Evolutionary conservation across 2,888 invertebrate genomes (phyloP).

Genomic region (Melanophora roralis): DNA sequence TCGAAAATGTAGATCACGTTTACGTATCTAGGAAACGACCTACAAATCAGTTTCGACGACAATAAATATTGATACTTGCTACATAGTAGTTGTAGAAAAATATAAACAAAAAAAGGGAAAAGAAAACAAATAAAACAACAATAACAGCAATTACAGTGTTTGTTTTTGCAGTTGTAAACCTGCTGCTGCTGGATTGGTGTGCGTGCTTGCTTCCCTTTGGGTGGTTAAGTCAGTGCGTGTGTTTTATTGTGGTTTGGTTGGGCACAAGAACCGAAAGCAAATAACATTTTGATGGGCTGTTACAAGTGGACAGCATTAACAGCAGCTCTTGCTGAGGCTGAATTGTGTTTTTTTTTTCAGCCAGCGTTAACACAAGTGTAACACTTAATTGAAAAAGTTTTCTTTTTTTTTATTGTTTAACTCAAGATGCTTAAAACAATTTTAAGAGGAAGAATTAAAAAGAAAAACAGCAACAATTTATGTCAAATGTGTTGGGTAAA

Average conservation of each 20-base stretch:
- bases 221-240: neutral
- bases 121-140: neutral
- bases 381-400: conserved; percentile 15
- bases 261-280: neutral
- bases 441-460: neutral
- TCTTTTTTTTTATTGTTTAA: neutral
- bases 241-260: neutral
- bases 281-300: neutral
- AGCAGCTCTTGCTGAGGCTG: neutral
- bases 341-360: too few species aligned
- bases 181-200: neutral
- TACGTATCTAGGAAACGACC: conserved; percentile 85
- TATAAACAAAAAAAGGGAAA: neutral
- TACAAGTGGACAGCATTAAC: neutral
- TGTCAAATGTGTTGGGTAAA: neutral
- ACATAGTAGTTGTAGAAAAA: neutral
- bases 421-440: neutral
- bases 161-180: neutral
- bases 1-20: conserved; percentile 82
- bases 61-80: neutral
- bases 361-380: neutral
- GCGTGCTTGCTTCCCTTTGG: neutral
- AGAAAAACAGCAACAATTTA: neutral
- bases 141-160: neutral
- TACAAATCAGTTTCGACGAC: neutral